Conservation (phyloP, 2,113 vertebrate genomes). For the Psilopsiagon aurifrons region DNA sequence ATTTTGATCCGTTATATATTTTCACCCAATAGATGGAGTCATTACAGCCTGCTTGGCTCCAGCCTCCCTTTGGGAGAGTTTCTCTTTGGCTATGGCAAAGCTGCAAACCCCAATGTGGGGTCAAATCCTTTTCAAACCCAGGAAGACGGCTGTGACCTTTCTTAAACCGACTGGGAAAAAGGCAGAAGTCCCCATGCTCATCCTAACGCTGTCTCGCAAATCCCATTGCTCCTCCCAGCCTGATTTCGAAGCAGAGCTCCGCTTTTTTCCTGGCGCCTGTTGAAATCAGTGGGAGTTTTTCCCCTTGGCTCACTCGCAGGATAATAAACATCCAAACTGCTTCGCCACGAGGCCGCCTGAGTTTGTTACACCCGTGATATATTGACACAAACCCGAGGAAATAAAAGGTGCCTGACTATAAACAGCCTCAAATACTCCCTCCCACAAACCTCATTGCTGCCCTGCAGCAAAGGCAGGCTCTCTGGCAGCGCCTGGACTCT, state of each 20-base stretch:
- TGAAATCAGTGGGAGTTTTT: background rate
- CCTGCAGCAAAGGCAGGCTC: background rate
- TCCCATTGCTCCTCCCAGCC: background rate
- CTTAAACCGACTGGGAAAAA: background rate
- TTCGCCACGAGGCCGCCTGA: background rate
- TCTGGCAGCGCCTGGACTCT: background rate
- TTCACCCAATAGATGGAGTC: slow-evolving; percentile 68
- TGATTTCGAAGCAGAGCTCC: background rate
- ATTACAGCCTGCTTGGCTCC: slow-evolving; percentile 4
- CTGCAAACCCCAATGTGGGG: background rate
- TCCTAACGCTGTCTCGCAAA: fast-evolving
- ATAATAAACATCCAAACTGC: background rate
- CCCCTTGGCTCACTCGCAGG: background rate
- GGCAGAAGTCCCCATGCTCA: fast-evolving
- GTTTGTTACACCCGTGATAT: background rate
- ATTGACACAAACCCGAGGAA: background rate
- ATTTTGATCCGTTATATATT: background rate
- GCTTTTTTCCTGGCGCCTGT: background rate
- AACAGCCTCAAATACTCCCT: background rate
- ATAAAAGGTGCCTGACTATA: background rate
- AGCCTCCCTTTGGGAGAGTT: background rate
- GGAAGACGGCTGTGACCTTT: background rate
- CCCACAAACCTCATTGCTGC: background rate
- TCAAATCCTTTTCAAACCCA: background rate
- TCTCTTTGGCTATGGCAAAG: background rate